Conservation (phyloP, 2,797 vertebrate species). For the Squalus acanthias region DNA sequence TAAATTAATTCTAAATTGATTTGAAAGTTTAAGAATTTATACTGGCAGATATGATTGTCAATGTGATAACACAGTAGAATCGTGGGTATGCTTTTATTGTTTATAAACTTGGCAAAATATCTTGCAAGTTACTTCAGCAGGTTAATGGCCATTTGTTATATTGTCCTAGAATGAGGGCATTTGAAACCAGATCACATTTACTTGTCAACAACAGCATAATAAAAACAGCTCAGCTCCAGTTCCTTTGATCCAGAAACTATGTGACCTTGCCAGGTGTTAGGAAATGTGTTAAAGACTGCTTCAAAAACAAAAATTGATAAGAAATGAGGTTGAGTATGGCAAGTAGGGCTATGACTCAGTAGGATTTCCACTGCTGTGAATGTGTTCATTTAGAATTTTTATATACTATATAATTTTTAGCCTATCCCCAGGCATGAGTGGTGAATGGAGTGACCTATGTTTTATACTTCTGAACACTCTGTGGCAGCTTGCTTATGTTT, state of each 20-base stretch:
- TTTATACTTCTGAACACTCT: neutral
- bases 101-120: neutral
- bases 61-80: neutral
- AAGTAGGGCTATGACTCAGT: neutral
- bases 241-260: neutral
- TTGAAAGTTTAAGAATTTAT: neutral
- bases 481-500: neutral
- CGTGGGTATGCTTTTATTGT: neutral
- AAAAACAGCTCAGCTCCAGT: neutral
- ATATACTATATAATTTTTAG: neutral
- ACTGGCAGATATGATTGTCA: neutral
- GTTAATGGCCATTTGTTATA: neutral
- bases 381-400: neutral
- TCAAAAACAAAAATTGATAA: neutral
- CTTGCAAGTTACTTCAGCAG: neutral
- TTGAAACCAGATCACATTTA: neutral
- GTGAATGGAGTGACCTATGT: neutral
- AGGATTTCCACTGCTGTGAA: neutral
- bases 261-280: neutral
- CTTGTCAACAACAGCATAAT: neutral
- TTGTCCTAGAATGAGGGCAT: slow-evolving; percentile 3
- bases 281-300: neutral
- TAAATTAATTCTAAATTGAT: too few relatives aligned
- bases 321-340: neutral
- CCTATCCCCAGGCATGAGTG: neutral